A percentile compares a stretch with the other conserved stretches of the same genome.
phyloP scores from a whole-genome alignment of 2,113 vertebrate species.

The Chionodraco myersi region DNA sequence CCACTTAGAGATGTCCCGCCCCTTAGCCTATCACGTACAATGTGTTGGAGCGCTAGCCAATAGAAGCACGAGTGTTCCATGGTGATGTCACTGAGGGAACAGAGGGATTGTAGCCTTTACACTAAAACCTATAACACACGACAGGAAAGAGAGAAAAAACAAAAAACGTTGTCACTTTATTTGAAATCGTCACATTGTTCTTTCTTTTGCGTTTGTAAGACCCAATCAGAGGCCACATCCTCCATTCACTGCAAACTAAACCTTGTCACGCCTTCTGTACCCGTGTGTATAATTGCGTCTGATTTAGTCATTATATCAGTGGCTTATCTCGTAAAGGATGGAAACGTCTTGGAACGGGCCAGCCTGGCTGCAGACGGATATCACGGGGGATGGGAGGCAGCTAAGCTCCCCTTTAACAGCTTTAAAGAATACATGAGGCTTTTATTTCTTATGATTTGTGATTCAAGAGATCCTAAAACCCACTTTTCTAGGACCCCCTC shows the following conservation, averaged over 20 bases:
- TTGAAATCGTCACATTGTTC: constrained; percentile 51
- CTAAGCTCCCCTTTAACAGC: constrained; percentile 61
- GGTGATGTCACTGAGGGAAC: no score
- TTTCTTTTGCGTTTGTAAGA: constrained; percentile 62
- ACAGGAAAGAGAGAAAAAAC: no score
- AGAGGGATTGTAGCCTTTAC: no score
- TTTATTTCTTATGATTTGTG: constrained; percentile 74
- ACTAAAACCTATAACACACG: no score
- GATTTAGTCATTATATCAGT: constrained; percentile 80
- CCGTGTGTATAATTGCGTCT: constrained; percentile 48
- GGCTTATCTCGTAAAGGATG: constrained; percentile 74
- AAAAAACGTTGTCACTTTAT: constrained; percentile 68
- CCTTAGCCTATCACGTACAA: no score
- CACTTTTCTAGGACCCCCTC: constrained; percentile 51
- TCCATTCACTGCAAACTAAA: constrained; percentile 59
- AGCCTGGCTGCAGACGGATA: constrained; percentile 72
- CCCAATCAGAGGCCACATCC: constrained; percentile 56
- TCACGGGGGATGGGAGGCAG: constrained; percentile 67
- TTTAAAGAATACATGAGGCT: constrained; percentile 66
- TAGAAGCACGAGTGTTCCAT: no score
- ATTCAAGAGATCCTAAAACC: constrained; percentile 71
- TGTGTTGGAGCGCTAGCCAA: no score
- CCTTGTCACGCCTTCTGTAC: constrained; percentile 54
- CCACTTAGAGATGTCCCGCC: no score
- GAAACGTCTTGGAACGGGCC: constrained; percentile 63